Evolutionary conservation across 1,140 invertebrate genomes (phyloP).

Genomic region (Penaeus indicus): DNA sequence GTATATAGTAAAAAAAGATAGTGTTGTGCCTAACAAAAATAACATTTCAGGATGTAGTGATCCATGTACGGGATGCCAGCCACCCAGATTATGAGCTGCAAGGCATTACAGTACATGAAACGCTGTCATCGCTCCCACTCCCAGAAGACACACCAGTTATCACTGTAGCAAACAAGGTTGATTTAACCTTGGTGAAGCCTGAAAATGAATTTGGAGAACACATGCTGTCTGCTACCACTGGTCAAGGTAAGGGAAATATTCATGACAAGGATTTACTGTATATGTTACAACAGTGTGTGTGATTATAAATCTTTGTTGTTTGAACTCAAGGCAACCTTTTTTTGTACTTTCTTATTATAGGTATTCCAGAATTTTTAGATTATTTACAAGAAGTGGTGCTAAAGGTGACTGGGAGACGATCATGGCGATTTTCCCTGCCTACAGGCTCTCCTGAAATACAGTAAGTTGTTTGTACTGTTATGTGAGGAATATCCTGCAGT

Average conservation of each 20-base stretch:
- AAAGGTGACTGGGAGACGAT: constrained; percentile 36
- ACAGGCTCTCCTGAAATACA: constrained; percentile 49
- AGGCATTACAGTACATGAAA: constrained; percentile 79
- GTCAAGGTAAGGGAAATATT: constrained; percentile 40
- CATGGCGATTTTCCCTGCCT: constrained; percentile 47
- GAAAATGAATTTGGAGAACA: constrained; percentile 66
- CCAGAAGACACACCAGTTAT: constrained; percentile 77
- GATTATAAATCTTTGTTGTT: background rate
- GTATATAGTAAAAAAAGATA: background rate
- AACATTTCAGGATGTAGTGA: constrained; percentile 77
- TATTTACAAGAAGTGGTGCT: constrained; percentile 29
- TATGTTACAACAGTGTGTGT: background rate
- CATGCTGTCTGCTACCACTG: constrained; percentile 45
- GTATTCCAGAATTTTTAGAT: constrained; percentile 32
- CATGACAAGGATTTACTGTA: background rate
- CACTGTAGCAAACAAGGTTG: constrained; percentile 87
- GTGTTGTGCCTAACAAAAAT: too few relatives aligned
- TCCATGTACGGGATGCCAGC: constrained; percentile 87
- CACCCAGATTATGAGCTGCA: constrained; percentile 83
- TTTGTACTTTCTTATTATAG: constrained; percentile 6
- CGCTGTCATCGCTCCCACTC: constrained; percentile 77
- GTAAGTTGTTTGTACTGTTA: constrained; percentile 6
- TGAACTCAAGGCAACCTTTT: background rate
- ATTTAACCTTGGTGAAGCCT: constrained; percentile 70
- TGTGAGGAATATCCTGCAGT: background rate